A percentile compares a stretch with the other conserved stretches of the same genome.
phyloP scores from a whole-genome alignment of 2,888 invertebrate species.

The Drymonia ruficornis region DNA sequence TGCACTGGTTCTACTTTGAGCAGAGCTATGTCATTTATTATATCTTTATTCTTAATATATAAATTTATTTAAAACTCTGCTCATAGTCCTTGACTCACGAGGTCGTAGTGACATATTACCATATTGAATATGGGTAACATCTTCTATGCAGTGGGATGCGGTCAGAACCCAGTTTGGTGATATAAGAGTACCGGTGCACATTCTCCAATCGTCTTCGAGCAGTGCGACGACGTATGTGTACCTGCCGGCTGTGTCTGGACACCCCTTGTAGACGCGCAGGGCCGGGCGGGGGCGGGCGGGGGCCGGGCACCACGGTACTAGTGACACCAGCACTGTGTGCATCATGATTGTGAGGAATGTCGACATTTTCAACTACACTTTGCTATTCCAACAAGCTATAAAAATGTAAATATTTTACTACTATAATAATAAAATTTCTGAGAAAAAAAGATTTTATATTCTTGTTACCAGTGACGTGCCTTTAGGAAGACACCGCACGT shows the following conservation, averaged over 20 bases:
- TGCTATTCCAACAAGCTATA: no score
- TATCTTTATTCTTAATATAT: neutral
- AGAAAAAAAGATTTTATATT: no score
- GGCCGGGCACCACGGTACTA: no score
- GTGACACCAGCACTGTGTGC: no score
- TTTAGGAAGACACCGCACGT: no score
- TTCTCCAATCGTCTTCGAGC: neutral
- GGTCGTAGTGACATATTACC: neutral
- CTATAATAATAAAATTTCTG: no score
- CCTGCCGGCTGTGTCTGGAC: neutral
- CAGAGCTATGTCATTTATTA: constrained; percentile 4
- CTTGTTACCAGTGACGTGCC: no score
- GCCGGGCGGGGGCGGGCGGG: neutral
- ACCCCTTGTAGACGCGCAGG: neutral
- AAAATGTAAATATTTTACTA: no score
- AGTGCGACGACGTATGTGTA: neutral
- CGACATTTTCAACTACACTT: no score
- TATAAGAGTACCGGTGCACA: neutral
- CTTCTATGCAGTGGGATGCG: neutral
- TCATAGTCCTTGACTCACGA: neutral
- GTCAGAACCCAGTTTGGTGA: neutral
- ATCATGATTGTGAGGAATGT: no score
- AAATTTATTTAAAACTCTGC: neutral
- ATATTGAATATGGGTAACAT: neutral
- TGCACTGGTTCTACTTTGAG: constrained; percentile 1